Evolutionary conservation across 2,888 invertebrate genomes (phyloP).

Genomic region (Pecten maximus): DNA sequence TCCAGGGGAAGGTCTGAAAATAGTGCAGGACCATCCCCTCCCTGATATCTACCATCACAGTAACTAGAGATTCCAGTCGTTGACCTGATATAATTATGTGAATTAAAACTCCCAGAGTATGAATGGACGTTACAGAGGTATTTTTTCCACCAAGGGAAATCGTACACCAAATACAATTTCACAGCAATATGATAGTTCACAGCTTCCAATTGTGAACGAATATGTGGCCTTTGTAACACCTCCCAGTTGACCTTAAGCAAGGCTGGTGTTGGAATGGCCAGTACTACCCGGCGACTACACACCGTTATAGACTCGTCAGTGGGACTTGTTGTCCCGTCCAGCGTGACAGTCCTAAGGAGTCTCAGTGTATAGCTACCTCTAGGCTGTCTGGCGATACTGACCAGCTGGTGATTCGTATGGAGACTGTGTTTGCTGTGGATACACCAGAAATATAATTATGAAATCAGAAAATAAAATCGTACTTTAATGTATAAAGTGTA

Average conservation of each 20-base stretch:
- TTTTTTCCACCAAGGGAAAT: constrained; percentile 53
- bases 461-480: no score
- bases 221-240: constrained; percentile 22
- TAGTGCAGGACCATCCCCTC: no score
- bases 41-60: no score
- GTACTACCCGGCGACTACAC: constrained; percentile 53
- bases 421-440: no score
- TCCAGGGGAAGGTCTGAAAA: constrained; percentile 50
- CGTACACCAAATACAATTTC: constrained; percentile 53
- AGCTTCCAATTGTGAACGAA: constrained; percentile 5
- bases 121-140: background rate
- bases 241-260: constrained; percentile 51
- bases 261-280: constrained; percentile 47
- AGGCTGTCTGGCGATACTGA: background rate
- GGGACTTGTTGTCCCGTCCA: background rate
- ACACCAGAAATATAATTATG: no score
- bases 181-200: constrained; percentile 39
- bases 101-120: background rate
- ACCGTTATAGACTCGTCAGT: background rate
- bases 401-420: no score
- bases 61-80: no score
- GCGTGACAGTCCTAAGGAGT: constrained; percentile 23
- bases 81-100: background rate
- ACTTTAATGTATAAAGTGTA: no score
- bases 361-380: background rate